A percentile compares a stretch with the other conserved stretches of the same genome.
Evolutionary conservation across 2,113 vertebrate species (phyloP).

Genomic region (Otolemur garnettii): DNA sequence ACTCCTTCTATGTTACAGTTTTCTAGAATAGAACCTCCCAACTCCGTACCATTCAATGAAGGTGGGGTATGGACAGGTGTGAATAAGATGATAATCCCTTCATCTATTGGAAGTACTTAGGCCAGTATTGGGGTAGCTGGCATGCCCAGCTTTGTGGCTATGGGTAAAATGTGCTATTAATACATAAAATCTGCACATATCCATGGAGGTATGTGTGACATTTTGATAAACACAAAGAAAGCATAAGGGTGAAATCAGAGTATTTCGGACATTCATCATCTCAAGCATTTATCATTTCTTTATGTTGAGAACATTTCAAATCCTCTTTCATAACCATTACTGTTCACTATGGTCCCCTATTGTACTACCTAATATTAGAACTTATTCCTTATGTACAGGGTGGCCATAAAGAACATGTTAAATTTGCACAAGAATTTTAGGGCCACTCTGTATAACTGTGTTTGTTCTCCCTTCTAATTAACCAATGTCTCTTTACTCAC

Average conservation of each 20-base stretch:
- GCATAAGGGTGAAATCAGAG: not conserved
- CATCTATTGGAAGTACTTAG: not conserved
- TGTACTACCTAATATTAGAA: not conserved
- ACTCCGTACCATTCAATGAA: not conserved
- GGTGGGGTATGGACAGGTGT: not conserved
- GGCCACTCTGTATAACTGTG: too few species aligned
- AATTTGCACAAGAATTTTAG: too few species aligned
- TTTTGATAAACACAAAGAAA: not conserved
- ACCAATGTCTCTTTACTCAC: not conserved
- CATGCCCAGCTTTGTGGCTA: too few species aligned
- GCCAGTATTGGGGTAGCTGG: rapidly evolving
- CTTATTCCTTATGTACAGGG: too few species aligned
- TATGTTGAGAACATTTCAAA: too few species aligned
- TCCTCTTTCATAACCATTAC: not conserved
- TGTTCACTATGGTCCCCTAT: not conserved
- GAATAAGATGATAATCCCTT: not conserved
- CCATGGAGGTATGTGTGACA: not conserved
- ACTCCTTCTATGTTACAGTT: not conserved
- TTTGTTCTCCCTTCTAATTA: too few species aligned
- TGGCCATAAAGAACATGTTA: too few species aligned
- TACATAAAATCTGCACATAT: not conserved
- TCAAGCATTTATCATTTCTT: not conserved
- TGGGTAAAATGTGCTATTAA: not conserved
- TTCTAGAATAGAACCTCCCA: not conserved
- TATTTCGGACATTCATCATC: not conserved